Evolutionary conservation across 2,113 vertebrate genomes (phyloP).

Genomic region (Neopipo cinnamomea): DNA sequence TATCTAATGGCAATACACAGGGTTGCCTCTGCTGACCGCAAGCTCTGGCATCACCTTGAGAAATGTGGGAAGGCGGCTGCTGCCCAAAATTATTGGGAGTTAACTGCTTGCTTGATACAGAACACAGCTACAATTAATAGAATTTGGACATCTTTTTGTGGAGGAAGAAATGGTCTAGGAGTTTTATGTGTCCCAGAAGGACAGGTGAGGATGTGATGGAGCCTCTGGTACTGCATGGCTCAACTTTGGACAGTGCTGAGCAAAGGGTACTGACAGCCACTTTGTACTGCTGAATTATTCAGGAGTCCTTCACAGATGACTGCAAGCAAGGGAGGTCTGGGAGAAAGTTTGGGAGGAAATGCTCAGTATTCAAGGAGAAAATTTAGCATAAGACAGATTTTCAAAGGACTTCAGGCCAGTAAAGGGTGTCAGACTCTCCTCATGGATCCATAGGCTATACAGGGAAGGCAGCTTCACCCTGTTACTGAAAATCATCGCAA

Average conservation of each 20-base stretch:
- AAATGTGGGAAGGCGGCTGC: not conserved
- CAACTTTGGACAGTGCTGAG: not conserved
- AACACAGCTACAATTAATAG: not conserved
- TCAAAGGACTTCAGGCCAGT: not conserved
- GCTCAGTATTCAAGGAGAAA: not conserved
- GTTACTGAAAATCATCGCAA: not conserved
- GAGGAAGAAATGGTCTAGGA: not conserved
- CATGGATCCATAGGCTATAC: rapidly evolving
- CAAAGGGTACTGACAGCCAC: not conserved
- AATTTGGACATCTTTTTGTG: not conserved
- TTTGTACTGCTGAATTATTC: conserved; percentile 41
- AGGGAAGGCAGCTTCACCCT: not conserved
- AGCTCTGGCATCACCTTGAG: not conserved
- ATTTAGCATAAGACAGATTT: not conserved
- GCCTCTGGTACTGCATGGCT: not conserved
- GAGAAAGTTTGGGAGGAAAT: not conserved
- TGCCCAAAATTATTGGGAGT: not conserved
- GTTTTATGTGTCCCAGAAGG: not conserved
- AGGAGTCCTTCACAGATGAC: conserved; percentile 29
- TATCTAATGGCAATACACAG: not conserved
- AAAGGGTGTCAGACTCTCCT: not conserved
- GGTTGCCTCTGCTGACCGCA: not conserved
- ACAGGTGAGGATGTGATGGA: not conserved
- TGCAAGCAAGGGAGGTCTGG: not conserved
- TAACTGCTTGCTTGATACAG: not conserved